Evolutionary conservation across 2,797 vertebrate genomes (phyloP).

Genomic region (Halcyon leucocephala): DNA sequence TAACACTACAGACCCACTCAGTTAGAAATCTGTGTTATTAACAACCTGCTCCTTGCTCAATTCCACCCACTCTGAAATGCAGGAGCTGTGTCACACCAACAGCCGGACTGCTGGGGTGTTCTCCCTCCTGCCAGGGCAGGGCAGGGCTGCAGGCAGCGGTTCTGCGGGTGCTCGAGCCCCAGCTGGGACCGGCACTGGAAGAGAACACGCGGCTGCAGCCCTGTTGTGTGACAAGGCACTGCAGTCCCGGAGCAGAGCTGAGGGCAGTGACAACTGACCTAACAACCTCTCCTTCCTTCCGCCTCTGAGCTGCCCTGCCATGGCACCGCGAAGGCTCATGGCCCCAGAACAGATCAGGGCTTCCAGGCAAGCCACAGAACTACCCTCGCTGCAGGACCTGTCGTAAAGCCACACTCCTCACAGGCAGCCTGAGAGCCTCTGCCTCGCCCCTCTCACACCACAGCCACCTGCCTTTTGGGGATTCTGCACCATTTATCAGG

Average conservation of each 20-base stretch:
- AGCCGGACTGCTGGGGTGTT: too few relatives aligned
- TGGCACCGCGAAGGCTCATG: not conserved
- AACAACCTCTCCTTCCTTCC: not conserved
- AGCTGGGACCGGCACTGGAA: fast-evolving
- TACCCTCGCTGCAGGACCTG: not conserved
- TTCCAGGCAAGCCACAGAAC: not conserved
- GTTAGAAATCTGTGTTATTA: not conserved
- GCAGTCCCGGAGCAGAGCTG: not conserved
- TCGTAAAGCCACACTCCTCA: fast-evolving
- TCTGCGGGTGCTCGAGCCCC: not conserved
- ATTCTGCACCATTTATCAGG: not conserved
- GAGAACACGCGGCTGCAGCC: fast-evolving
- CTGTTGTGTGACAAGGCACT: not conserved
- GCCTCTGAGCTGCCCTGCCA: not conserved
- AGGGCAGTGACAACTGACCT: not conserved
- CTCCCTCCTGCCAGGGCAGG: not conserved
- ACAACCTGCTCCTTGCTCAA: not conserved
- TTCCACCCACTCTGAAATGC: not conserved
- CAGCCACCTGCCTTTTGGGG: not conserved
- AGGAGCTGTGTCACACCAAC: not conserved
- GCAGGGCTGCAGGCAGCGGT: not conserved
- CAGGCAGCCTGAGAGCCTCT: not conserved
- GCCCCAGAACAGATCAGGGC: not conserved
- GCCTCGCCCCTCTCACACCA: not conserved
- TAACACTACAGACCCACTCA: not conserved